These are phyloP conservation scores for Exephanes ischioxanthus DNA, from an alignment of 2,888 invertebrate genomes.

Conservation along the genomic window DNA sequence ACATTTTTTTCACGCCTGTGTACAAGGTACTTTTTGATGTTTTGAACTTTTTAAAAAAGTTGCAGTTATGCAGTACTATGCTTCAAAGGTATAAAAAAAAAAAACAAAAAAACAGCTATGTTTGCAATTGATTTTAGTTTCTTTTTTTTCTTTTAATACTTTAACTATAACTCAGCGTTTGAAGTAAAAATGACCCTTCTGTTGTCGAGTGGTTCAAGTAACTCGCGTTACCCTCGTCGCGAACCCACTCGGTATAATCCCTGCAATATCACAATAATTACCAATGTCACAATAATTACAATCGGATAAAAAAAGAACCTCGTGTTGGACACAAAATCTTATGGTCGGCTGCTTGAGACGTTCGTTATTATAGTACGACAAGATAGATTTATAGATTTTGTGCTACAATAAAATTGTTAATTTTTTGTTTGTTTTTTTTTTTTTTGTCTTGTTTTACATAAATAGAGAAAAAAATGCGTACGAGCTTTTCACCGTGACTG, in stretches of 20 bases:
- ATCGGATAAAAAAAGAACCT: constrained; percentile 1
- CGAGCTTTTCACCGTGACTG: constrained; percentile 78
- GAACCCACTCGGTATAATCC: constrained; percentile 15
- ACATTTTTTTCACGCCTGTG: background rate
- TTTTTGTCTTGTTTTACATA: constrained; percentile 56
- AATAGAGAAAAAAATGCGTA: constrained; percentile 36
- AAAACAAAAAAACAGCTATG: background rate
- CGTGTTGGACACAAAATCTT: constrained; percentile 50
- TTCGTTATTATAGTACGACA: constrained; percentile 26
- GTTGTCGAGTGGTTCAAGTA: constrained; percentile 38
- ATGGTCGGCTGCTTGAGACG: constrained; percentile 52
- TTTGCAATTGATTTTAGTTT: background rate
- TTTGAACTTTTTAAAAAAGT: background rate
- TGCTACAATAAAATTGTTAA: constrained; percentile 59
- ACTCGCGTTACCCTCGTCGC: constrained; percentile 12
- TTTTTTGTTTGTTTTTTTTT: constrained; percentile 25
- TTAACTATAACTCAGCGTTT: background rate
- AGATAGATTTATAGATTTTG: constrained; percentile 60
- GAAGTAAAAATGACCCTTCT: background rate
- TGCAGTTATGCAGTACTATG: background rate
- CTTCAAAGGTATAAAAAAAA: background rate
- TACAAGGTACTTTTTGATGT: background rate
- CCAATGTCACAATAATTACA: constrained; percentile 2
- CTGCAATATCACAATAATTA: constrained; percentile 10
- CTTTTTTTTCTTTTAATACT: background rate